These are phyloP conservation scores for Benthosema pterotum DNA, from an alignment of 2,797 vertebrate genomes.

Conservation along the genomic window DNA sequence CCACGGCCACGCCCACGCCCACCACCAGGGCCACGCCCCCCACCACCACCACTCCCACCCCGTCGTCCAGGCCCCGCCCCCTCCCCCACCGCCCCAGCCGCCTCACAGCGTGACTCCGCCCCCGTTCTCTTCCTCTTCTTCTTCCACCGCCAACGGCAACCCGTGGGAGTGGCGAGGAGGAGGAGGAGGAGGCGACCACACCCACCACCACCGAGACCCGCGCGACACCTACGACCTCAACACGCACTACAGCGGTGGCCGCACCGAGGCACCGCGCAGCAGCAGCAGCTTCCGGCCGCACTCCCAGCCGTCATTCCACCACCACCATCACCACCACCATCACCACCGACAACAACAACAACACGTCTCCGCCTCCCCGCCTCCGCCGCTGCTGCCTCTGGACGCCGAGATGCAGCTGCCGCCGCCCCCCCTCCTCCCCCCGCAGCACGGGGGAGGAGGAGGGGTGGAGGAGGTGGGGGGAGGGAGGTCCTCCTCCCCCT, in stretches of 20 bases:
- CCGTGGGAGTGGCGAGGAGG: constrained; percentile 79
- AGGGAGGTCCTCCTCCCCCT: no score
- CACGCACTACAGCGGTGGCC: constrained; percentile 76
- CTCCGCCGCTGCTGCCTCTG: no score
- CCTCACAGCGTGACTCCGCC: constrained; percentile 41
- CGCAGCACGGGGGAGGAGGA: background rate
- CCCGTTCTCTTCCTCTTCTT: constrained; percentile 57
- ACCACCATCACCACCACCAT: no score
- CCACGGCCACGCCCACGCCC: constrained; percentile 90
- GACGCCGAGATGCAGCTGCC: constrained; percentile 57
- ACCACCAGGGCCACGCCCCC: constrained; percentile 86
- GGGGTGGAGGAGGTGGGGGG: constrained; percentile 56
- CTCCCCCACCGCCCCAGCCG: constrained; percentile 44
- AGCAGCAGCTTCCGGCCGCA: constrained; percentile 75
- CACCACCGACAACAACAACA: no score
- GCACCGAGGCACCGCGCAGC: constrained; percentile 18
- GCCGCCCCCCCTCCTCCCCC: constrained; percentile 25
- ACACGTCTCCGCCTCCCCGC: no score
- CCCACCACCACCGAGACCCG: constrained; percentile 27
- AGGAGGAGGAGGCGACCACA: no score
- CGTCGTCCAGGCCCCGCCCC: constrained; percentile 80
- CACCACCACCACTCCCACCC: constrained; percentile 83
- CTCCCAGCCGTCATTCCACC: no score
- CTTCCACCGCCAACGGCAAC: constrained; percentile 64
- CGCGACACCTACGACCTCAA: constrained; percentile 82